A percentile compares a stretch with the other conserved stretches of the same genome.
phyloP scores from a whole-genome alignment of 2,113 vertebrate species.

The Pristiophorus japonicus region DNA sequence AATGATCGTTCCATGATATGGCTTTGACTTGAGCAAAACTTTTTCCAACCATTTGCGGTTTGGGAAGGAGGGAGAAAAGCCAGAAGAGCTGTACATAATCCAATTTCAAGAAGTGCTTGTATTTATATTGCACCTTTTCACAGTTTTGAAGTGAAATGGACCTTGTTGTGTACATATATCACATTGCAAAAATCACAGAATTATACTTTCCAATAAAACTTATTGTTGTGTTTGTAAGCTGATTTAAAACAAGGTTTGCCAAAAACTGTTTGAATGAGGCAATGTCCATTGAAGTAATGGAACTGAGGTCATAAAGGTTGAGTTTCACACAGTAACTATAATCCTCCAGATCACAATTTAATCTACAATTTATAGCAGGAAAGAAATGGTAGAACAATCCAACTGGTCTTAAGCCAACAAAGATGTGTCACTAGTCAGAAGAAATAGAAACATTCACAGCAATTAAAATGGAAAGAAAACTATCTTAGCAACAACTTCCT shows the following conservation, averaged over 20 bases:
- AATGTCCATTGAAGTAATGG: neutral
- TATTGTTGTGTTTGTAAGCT: neutral
- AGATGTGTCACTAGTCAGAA: neutral
- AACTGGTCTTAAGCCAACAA: neutral
- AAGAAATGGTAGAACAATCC: neutral
- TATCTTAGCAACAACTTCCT: neutral
- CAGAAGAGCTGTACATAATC: neutral
- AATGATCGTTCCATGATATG: neutral
- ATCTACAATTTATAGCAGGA: neutral
- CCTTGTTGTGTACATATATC: neutral
- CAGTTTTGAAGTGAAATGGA: neutral
- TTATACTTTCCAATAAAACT: neutral
- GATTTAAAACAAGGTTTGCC: neutral
- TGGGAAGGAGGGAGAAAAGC: neutral
- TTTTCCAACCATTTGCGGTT: neutral
- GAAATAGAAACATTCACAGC: neutral
- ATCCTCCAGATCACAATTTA: neutral
- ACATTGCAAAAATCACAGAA: neutral
- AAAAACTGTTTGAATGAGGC: neutral
- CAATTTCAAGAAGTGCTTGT: neutral
- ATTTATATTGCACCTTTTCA: neutral
- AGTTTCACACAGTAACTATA: neutral
- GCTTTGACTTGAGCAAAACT: neutral
- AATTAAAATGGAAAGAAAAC: neutral
- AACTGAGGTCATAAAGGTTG: neutral